Evolutionary conservation across 2,888 invertebrate species (phyloP), one percentile per base, ranked within the genome.

Genomic region (Altica lythri): DNA sequence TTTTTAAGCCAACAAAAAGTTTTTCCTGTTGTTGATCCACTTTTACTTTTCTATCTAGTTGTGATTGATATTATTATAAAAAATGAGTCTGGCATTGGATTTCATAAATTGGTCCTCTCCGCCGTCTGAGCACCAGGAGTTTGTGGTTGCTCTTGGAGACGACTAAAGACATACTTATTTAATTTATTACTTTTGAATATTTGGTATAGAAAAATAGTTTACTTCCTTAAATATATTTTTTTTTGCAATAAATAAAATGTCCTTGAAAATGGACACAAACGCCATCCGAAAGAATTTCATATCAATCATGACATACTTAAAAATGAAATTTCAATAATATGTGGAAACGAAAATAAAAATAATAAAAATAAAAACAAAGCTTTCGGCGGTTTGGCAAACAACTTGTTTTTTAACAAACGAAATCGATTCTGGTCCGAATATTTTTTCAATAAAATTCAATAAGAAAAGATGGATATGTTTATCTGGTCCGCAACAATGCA

Each of bases 231-330:
- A n/a, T n/a, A 25, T 25, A 25, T 6, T 25, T 25, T 25, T 25
- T 25, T 8, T 5, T 6, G 25, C 25, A 9, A 30, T 30, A 9
- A 9, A 10, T 32, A 19, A 13, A 6, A 17, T 57, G 61, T 43
- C 63, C 65, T 65, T 65, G 63, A 57, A 51, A 53, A 58, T 55
- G 30, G 35, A 29, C 29, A n/a, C 3, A 8, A 8, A 25, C 25
- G 8, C n/a, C 55, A 52, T 38, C 44, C 53, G 56, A 55, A 55
- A 61, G 16, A 61, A 64, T 62, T 59, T 55, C 59, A 50, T 58
- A 65, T 64, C 59, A 62, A 63, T 66, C 66, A 66, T 66, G 66
- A 66, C 66, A 66, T 64, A 66, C 66, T 66, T 66, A 61, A 46
- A 54, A 46, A 50, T 50, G 46, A 55, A 63, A 55, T 59, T 62